A percentile compares a stretch with the other conserved stretches of the same genome.
phyloP scores from a whole-genome alignment of 2,113 vertebrate genomes.

The Tyto alba region DNA sequence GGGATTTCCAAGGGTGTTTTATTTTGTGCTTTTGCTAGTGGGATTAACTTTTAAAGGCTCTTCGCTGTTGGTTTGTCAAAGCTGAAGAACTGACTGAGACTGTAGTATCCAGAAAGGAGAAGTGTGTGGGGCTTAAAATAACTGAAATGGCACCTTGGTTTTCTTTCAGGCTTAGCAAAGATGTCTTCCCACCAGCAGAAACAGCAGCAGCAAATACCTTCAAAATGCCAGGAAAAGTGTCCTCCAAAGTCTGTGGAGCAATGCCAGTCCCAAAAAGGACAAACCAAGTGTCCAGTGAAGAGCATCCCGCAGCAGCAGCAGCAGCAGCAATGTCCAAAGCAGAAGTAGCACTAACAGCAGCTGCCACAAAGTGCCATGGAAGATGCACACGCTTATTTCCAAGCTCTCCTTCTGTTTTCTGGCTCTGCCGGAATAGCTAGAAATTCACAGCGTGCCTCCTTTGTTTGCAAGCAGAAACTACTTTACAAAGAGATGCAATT shows the following conservation, averaged over 20 bases:
- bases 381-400: background rate
- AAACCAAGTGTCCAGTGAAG: background rate
- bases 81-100: background rate
- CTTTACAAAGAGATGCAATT: background rate
- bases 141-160: background rate
- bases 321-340: constrained; percentile 11
- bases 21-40: background rate
- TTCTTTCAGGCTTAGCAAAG: background rate
- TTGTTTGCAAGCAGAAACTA: background rate
- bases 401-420: background rate
- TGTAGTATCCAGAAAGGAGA: background rate
- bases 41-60: background rate
- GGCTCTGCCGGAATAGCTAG: background rate
- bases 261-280: background rate
- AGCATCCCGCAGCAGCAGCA: background rate
- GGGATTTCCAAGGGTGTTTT: background rate
- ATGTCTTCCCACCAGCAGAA: constrained; percentile 58
- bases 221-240: constrained; percentile 32
- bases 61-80: background rate
- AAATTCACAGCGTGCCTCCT: background rate
- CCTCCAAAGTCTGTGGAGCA: background rate
- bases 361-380: accelerated
- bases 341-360: background rate
- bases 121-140: background rate
- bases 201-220: constrained; percentile 26